Base-by-base conservation (phyloP, 2,888 invertebrate genomes). In the Orchesellides sinensis region DNA sequence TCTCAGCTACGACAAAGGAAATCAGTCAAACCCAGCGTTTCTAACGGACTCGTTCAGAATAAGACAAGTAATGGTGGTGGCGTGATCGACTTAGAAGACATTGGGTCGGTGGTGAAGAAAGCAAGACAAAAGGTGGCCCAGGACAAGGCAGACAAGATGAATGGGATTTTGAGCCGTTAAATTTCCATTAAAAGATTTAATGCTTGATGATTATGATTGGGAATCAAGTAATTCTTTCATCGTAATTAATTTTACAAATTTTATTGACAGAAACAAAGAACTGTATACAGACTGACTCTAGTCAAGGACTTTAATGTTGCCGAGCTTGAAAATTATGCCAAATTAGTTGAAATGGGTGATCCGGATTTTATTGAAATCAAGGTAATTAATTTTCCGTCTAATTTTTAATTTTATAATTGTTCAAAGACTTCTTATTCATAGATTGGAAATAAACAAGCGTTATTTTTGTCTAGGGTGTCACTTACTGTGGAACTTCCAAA, bases 311-410 rank as follows among this genome's bases (percentile, higher is more conserved):
- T 91, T 90, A 92, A 92, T 89, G 91, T 91, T 0, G 92, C 92
- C 47, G 92, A 93, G 87, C 86, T 92, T 45, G 90, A 91, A 78
- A 90, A 90, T 79, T 92, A 92, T 89, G 92, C 92, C 1, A 89
- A 91, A 25, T 89, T 92, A 12, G 92, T 92, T 0, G 88, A 89
- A 3, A 84, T 91, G 6, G 92, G 92, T 12, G 89, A 90, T 72
- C 92, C 92, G 56, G 92, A 92, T 89, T 92, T 93, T 86, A 92
- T 92, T 85, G 92, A 92, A 89, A 90, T 93, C 47, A 92, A 92
- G 90, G 49, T 49, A 8, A 35, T 5, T 8, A 35, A 47, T 92
- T 92, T n/a, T n/a, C 12, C n/a, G 23, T 19, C 8, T 14, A 56
- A 27, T 56, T 5, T 56, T 29, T 29, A 54, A 70, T 83, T 73